These are phyloP conservation scores for Ctenochaetus hawaiiensis DNA, from an alignment of 2,797 vertebrate species.

Conservation along the genomic window DNA sequence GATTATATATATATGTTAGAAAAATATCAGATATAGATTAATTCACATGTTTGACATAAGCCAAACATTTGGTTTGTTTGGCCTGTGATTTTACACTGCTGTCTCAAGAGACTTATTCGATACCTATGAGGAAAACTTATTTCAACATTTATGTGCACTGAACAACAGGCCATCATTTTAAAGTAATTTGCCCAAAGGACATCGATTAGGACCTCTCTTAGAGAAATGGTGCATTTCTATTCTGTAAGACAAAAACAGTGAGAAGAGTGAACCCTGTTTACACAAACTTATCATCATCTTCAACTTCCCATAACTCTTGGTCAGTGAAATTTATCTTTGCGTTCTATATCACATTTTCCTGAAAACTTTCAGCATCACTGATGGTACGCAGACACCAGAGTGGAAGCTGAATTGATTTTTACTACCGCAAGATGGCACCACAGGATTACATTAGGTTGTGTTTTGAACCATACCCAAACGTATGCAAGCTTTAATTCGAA, in stretches of 20 bases:
- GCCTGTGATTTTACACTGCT: neutral
- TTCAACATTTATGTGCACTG: neutral
- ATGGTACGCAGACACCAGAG: neutral
- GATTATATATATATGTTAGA: too few relatives aligned
- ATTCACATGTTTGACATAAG: neutral
- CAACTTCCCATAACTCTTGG: too few relatives aligned
- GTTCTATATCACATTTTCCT: neutral
- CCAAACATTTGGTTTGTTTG: neutral
- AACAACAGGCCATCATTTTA: neutral
- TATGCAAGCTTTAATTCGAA: neutral
- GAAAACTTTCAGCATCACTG: neutral
- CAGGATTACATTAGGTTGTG: conserved; percentile 62
- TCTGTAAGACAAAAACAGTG: neutral
- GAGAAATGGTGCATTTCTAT: neutral
- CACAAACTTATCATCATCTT: too few relatives aligned
- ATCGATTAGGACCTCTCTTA: neutral
- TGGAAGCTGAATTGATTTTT: neutral
- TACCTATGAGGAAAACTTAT: conserved; percentile 9
- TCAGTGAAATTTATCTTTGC: too few relatives aligned
- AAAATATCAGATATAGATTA: neutral
- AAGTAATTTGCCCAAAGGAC: neutral
- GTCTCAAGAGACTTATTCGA: neutral
- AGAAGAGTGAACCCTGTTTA: too few relatives aligned
- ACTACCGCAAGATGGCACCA: conserved; percentile 77
- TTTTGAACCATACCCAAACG: neutral